These are phyloP conservation scores for Miltochrista miniata DNA, from an alignment of 2,888 invertebrate species.

Conservation along the genomic window DNA sequence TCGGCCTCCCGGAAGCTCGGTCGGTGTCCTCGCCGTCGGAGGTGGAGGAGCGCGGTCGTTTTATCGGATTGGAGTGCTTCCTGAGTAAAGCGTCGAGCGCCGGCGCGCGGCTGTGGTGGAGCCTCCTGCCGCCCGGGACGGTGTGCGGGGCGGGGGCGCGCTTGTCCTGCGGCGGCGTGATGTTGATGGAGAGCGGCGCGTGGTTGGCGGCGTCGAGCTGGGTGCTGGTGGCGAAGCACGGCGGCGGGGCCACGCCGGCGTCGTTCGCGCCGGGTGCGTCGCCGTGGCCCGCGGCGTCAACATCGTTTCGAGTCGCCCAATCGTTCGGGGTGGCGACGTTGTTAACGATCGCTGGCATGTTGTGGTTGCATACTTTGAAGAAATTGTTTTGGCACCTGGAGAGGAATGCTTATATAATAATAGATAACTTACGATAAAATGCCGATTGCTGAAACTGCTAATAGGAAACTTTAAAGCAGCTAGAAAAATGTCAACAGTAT, in stretches of 20 bases:
- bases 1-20: not conserved
- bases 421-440: too few relatives aligned
- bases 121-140: too few relatives aligned
- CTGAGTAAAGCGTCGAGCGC: not conserved
- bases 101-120: not conserved
- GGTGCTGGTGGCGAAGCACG: not conserved
- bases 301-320: not conserved
- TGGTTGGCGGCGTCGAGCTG: not conserved
- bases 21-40: constrained; percentile 4
- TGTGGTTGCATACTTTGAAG: too few relatives aligned
- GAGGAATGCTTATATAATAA: too few relatives aligned
- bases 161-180: not conserved
- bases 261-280: not conserved
- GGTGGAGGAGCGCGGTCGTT: not conserved
- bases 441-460: too few relatives aligned
- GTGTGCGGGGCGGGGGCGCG: too few relatives aligned
- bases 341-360: too few relatives aligned
- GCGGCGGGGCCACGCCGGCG: not conserved
- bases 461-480: too few relatives aligned
- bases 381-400: too few relatives aligned
- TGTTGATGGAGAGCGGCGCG: not conserved
- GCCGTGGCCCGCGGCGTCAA: not conserved
- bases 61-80: not conserved
- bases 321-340: not conserved
- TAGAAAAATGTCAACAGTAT: too few relatives aligned